These are phyloP conservation scores for Eulithis prunata DNA, from an alignment of 2,888 invertebrate species.

Conservation along the genomic window DNA sequence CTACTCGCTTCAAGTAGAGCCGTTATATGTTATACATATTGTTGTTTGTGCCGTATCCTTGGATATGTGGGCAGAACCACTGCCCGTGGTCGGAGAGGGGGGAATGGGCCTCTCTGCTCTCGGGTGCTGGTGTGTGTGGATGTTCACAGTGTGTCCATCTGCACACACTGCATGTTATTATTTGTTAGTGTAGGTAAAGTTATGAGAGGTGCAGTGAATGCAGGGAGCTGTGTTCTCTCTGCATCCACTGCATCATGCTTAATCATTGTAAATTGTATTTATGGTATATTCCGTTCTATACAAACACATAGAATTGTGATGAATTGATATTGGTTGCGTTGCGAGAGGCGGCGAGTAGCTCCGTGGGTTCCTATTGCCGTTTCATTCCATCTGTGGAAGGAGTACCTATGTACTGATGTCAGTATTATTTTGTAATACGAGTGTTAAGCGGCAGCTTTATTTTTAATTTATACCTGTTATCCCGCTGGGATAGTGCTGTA, in stretches of 20 bases:
- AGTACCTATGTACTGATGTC: slow-evolving; percentile 77
- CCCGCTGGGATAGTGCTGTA: slow-evolving; percentile 81
- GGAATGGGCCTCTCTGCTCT: slow-evolving; percentile 46
- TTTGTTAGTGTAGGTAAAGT: slow-evolving; percentile 70
- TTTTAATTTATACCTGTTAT: slow-evolving; percentile 83
- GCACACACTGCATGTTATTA: slow-evolving; percentile 67
- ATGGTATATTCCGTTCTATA: slow-evolving; percentile 74
- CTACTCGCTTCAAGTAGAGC: slow-evolving; percentile 76
- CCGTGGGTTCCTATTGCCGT: slow-evolving; percentile 68
- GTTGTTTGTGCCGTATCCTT: slow-evolving; percentile 69
- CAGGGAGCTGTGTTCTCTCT: slow-evolving; percentile 39
- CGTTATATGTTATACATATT: slow-evolving; percentile 72
- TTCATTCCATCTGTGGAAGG: slow-evolving; percentile 79
- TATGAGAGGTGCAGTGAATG: slow-evolving; percentile 41
- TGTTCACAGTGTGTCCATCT: slow-evolving; percentile 41
- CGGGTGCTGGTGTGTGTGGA: slow-evolving; percentile 47
- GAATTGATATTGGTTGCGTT: slow-evolving; percentile 66
- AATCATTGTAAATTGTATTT: slow-evolving; percentile 80
- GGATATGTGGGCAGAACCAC: slow-evolving; percentile 57
- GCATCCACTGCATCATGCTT: slow-evolving; percentile 56
- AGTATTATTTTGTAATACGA: slow-evolving; percentile 83
- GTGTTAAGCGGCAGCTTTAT: slow-evolving; percentile 83
- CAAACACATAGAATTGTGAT: slow-evolving; percentile 73
- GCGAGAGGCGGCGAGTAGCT: slow-evolving; percentile 70
- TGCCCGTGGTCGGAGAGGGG: slow-evolving; percentile 44